Conservation (phyloP, 2,113 vertebrate species). For the Menidia beryllina region DNA sequence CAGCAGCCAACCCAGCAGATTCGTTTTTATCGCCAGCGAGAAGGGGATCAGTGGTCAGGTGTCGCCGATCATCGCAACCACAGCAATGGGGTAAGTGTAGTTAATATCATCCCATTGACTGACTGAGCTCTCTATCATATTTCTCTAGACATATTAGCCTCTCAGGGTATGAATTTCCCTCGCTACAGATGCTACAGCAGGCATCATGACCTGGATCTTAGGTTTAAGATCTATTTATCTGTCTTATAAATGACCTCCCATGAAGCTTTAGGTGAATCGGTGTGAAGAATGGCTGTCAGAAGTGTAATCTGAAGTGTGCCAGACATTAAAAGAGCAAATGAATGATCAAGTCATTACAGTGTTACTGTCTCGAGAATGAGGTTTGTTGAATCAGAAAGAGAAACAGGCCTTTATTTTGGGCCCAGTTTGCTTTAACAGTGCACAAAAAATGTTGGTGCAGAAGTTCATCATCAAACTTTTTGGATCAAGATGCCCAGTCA, state of each 20-base stretch:
- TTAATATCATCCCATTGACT: conserved; percentile 38
- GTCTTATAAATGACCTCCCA: not conserved
- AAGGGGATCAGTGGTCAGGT: conserved; percentile 46
- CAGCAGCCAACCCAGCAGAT: conserved; percentile 60
- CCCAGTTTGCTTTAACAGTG: not conserved
- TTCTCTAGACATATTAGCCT: conserved; percentile 50
- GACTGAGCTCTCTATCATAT: conserved; percentile 25
- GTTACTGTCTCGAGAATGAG: not conserved
- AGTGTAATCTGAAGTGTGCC: conserved; percentile 27
- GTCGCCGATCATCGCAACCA: conserved; percentile 58
- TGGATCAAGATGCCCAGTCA: conserved; percentile 22
- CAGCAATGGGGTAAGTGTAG: conserved; percentile 79
- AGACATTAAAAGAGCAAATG: conserved; percentile 10
- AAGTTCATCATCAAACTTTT: conserved; percentile 68
- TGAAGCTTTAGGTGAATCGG: conserved; percentile 4
- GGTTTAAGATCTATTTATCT: conserved; percentile 30
- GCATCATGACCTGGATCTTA: conserved; percentile 33
- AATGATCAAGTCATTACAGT: not conserved
- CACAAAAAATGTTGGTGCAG: conserved; percentile 18
- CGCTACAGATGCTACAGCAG: conserved; percentile 38
- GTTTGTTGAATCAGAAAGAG: not conserved
- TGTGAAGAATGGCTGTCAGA: conserved; percentile 8
- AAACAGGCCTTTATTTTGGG: not conserved
- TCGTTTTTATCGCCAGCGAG: conserved; percentile 37
- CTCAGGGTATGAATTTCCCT: conserved; percentile 53